Base-by-base conservation (phyloP, 2,888 invertebrate genomes). In the Aphrophora alni region DNA sequence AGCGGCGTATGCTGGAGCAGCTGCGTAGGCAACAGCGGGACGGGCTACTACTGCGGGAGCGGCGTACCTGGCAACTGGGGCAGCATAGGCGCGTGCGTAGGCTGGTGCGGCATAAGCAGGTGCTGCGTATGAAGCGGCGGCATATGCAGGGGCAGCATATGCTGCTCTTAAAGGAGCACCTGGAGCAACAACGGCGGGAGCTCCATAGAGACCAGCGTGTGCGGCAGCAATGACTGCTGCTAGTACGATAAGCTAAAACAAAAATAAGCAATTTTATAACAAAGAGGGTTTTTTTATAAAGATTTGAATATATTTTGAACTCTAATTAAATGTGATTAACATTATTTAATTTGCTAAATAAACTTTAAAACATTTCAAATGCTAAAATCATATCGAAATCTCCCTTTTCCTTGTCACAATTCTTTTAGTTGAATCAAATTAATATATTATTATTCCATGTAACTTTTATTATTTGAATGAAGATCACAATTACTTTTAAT, bases 111-210 rank as follows among this genome's bases (percentile, higher is more conserved):
- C n/a, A n/a, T n/a, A n/a, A 33, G 33, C 33, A 5, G 33, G 33
- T 5, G 33, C 33, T 33, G 33, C 33, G 33, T 33, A 44, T 4
- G 17, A 4, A 14, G 14, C 44, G 38, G 84, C 83, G 12, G 83
- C 82, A 82, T 82, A 59, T 12, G 83, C 70, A 44, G 78, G 77
- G 12, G 79, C 82, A 59, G 79, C 73, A 78, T 51, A 38, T 74
- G 79, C 51, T 17, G 51, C n/a, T 14, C 59, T 59, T 5, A 59
- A 21, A 7, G 59, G 59, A 12, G 59, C 75, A 73, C 51, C 27
- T 38, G 78, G 75, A 28, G 73, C 75, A 12, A 80, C 79, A n/a
- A 72, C 77, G 24, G 79, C 73, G 25, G 81, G 78, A 38, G 82
- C 79, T 24, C 76, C 85, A 24, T 81, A 59, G 4, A 21, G 59